Percentiles rank a stretch among this genome's conserved stretches.
phyloP scores from a whole-genome alignment of 1,140 invertebrate genomes.

The Dolichoris vasculosae region DNA sequence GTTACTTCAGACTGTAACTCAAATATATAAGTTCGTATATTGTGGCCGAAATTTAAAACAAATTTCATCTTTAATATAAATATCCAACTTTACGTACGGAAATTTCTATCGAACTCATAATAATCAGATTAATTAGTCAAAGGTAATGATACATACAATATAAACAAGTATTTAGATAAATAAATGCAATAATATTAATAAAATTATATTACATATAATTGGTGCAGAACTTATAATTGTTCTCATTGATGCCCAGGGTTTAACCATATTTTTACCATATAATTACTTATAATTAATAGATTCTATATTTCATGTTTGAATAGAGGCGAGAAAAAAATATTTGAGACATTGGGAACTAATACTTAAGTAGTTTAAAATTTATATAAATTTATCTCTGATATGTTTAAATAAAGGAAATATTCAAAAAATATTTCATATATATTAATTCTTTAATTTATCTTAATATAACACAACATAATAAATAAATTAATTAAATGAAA shows the following conservation, averaged over 20 bases:
- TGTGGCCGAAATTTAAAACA: neutral
- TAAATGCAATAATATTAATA: too few species aligned
- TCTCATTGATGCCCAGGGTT: conserved; percentile 64
- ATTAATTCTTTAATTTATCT: too few species aligned
- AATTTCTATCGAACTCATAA: neutral
- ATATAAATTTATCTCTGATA: neutral
- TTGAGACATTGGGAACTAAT: neutral
- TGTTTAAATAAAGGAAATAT: too few species aligned
- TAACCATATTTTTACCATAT: conserved; percentile 52
- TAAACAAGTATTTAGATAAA: too few species aligned
- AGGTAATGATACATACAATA: neutral
- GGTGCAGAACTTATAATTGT: neutral
- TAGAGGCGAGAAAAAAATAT: conserved; percentile 1
- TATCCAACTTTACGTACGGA: neutral
- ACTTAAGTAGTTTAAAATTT: neutral
- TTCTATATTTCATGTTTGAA: neutral
- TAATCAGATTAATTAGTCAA: conserved; percentile 2
- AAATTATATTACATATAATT: neutral
- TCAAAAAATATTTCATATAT: too few species aligned
- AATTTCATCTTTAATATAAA: neutral
- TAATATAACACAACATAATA: too few species aligned
- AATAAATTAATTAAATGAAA: too few species aligned
- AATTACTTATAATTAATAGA: neutral
- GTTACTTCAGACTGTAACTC: neutral
- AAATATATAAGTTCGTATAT: neutral